Base-by-base conservation (phyloP, 2,888 invertebrate species). In the Malacosoma neustria region DNA sequence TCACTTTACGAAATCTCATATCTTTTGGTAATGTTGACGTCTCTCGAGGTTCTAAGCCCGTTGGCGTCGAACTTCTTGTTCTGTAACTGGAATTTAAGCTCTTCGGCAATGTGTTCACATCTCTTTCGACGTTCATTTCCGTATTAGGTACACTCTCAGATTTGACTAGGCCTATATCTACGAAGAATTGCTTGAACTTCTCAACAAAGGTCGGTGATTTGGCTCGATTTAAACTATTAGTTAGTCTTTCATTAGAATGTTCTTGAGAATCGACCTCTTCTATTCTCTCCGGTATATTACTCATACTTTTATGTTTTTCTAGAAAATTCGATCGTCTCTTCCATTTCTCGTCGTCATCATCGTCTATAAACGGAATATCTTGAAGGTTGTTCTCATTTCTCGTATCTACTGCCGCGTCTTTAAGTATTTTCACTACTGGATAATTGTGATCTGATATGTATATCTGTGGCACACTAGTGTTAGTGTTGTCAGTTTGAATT, bases 331-430 rank as follows among this genome's bases (percentile, higher is more conserved):
- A 58, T 36, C 70, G 52, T 39, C 68, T 48, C 44, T 61, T 72
- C 51, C 65, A 61, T 35, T 55, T 57, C 5, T 73, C 73, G 7
- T 84, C 81, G 0, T 84, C 84, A 4, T 77, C 74, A 12, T 82
- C 85, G 31, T 85, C 85, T 39, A 85, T 85, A 31, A 82, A 85
- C 0, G 84, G 85, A 55, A 85, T 81, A 35, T 85, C 85, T 60
- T 85, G 84, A 1, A 82, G 57, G 22, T 84, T 84, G 35, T 84
- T 77, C 33, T 82, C 81, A 43, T 85, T 84, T 48, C 84, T 64
- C 0, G 85, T 85, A 33, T 84, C 85, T 0, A 84, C 84, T 0
- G 84, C 67, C 0, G 81, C 85, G 46, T 85, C 85, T 52, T 77
- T 84, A 2, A 76, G 49, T 33, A 77, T 72, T 45, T 69, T 77